phyloP scores from a whole-genome alignment of 2,888 invertebrate genomes.

The Baccha elongata region DNA sequence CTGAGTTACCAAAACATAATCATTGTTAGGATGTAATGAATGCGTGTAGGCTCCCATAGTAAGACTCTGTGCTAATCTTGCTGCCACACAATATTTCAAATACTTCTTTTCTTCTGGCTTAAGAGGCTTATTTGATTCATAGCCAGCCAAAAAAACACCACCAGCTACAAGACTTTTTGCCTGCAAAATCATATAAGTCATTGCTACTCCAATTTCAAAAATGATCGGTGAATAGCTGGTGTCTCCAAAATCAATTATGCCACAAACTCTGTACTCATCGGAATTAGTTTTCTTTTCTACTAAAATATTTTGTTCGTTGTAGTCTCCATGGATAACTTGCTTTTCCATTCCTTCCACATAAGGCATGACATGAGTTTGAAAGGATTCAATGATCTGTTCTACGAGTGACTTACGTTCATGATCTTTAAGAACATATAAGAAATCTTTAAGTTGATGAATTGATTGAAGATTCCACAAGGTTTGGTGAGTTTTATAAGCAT shows the following conservation, averaged over 20 bases:
- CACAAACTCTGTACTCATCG: constrained; percentile 85
- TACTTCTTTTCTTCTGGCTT: constrained; percentile 86
- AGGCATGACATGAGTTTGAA: constrained; percentile 86
- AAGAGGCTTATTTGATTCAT: constrained; percentile 85
- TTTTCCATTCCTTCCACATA: constrained; percentile 85
- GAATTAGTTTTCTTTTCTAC: constrained; percentile 82
- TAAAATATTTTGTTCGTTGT: constrained; percentile 94
- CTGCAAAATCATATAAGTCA: constrained; percentile 91
- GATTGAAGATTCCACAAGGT: constrained; percentile 91
- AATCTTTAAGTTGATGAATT: constrained; percentile 87
- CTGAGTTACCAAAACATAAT: constrained; percentile 89
- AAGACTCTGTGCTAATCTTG: constrained; percentile 92
- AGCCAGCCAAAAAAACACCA: constrained; percentile 90
- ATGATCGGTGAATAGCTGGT: constrained; percentile 88
- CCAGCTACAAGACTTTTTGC: constrained; percentile 85
- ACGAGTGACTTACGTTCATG: constrained; percentile 85
- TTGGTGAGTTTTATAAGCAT: constrained; percentile 86
- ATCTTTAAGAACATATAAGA: constrained; percentile 87
- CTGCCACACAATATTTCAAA: constrained; percentile 90
- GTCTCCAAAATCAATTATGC: constrained; percentile 95
- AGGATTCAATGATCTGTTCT: constrained; percentile 85
- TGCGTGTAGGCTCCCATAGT: constrained; percentile 89
- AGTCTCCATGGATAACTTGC: constrained; percentile 93
- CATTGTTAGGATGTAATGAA: constrained; percentile 89
- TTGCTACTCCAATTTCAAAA: constrained; percentile 92